A percentile compares a stretch with the other conserved stretches of the same genome.
Conservation (phyloP, 2,888 invertebrate genomes). For the Drosophila fulvimacula region DNA sequence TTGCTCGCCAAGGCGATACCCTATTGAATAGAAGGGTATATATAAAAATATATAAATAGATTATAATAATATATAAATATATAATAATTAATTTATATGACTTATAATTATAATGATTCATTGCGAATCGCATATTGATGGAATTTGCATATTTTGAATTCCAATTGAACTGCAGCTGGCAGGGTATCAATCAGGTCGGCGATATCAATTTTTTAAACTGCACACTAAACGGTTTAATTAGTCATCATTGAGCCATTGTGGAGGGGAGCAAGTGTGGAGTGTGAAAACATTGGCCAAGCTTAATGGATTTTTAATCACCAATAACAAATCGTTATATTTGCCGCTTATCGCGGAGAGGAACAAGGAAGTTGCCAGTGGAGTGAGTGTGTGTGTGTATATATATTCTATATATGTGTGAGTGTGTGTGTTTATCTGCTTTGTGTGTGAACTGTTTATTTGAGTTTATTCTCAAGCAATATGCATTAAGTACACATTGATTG, state of each 20-base stretch:
- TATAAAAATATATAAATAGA: no score
- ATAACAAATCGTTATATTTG: constrained; percentile 44
- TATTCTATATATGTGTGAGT: constrained; percentile 7
- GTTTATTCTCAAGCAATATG: constrained; percentile 44
- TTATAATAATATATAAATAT: no score
- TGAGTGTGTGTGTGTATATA: constrained; percentile 7
- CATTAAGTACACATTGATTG: constrained; percentile 54
- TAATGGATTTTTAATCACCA: constrained; percentile 76
- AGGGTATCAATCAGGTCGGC: constrained; percentile 24
- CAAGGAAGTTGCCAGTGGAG: constrained; percentile 12
- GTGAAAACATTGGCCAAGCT: constrained; percentile 23
- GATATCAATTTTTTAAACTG: neutral
- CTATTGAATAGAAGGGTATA: neutral
- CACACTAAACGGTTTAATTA: constrained; percentile 29
- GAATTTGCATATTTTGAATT: neutral
- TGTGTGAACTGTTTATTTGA: constrained; percentile 31
- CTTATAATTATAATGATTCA: neutral
- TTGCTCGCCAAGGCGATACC: constrained; percentile 1
- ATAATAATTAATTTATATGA: neutral
- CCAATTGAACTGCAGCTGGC: neutral
- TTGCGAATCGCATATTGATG: neutral
- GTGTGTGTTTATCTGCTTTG: constrained; percentile 11
- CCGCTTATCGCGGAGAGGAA: constrained; percentile 35
- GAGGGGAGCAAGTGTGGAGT: neutral
- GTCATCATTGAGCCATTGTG: constrained; percentile 10